phyloP scores from a whole-genome alignment of 30 jellyfish, hydroid and myxozoan genomes.

The Pelagia noctiluca region DNA sequence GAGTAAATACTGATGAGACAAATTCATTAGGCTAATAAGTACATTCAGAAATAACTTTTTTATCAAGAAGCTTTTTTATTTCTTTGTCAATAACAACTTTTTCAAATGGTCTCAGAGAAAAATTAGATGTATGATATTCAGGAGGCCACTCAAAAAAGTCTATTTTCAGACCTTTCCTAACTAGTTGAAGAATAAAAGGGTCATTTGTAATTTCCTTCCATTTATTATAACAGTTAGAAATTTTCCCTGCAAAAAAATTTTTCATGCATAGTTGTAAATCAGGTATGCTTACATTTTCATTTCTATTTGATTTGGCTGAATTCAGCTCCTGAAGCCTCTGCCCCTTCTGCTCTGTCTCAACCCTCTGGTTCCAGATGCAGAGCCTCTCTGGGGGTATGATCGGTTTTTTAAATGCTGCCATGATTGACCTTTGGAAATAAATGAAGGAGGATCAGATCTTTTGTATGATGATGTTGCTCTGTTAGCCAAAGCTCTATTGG shows the following conservation, averaged over 20 bases:
- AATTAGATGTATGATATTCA: neutral
- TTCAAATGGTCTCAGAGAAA: neutral
- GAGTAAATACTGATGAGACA: neutral
- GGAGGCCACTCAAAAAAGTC: neutral
- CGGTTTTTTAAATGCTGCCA: too few relatives aligned
- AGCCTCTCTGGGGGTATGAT: too few relatives aligned
- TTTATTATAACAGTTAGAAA: neutral
- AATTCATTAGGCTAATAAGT: neutral
- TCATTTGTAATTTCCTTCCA: neutral
- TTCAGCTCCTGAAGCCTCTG: neutral
- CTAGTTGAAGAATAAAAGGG: neutral
- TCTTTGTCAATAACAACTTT: neutral
- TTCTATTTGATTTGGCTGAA: neutral
- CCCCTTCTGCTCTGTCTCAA: neutral
- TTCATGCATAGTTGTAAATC: neutral
- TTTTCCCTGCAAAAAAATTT: neutral
- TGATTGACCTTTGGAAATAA: too few relatives aligned
- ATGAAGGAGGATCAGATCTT: too few relatives aligned
- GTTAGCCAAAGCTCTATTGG: too few relatives aligned
- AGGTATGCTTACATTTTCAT: neutral
- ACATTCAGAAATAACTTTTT: neutral
- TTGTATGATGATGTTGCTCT: too few relatives aligned
- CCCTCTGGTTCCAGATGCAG: too few relatives aligned
- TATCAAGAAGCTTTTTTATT: neutral
- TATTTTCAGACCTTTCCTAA: neutral